These are phyloP conservation scores for Hydrochoerus hydrochaeris DNA, from an alignment of 2,113 vertebrate genomes.

Conservation along the genomic window DNA sequence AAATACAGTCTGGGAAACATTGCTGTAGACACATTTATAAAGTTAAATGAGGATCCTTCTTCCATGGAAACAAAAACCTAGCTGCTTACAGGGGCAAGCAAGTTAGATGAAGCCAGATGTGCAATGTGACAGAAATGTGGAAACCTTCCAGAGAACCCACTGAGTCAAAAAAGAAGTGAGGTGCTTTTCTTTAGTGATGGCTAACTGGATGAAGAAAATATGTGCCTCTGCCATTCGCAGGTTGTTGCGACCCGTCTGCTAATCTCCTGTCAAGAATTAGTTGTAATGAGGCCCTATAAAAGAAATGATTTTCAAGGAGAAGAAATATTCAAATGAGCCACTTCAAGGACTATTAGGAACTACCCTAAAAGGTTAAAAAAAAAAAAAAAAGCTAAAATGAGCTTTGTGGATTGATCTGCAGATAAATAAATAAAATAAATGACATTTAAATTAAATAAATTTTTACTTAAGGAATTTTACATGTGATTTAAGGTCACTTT, in stretches of 20 bases:
- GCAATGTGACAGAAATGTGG: neutral
- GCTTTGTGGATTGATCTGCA: neutral
- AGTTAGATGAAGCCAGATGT: neutral
- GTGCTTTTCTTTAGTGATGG: neutral
- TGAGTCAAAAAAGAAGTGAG: neutral
- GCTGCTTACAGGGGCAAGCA: neutral
- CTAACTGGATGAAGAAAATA: neutral
- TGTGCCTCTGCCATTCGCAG: neutral
- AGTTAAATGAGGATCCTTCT: neutral
- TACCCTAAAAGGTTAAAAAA: neutral
- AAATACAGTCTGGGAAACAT: constrained; percentile 99
- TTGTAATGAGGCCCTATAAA: neutral
- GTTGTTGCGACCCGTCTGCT: neutral
- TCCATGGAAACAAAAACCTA: neutral
- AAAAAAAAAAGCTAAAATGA: neutral
- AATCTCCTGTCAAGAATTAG: neutral
- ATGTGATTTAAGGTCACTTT: too few species aligned
- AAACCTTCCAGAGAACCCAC: neutral
- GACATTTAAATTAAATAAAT: too few species aligned
- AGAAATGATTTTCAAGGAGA: neutral
- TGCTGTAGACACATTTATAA: constrained; percentile 85
- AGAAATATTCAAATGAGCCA: neutral
- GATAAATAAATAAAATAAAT: too few species aligned
- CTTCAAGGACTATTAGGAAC: neutral
- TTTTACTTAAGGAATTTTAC: too few species aligned